Percentiles rank a stretch among this genome's conserved stretches.
Evolutionary conservation across 2,797 vertebrate genomes (phyloP).

Genomic region (Gambusia yucatana): DNA sequence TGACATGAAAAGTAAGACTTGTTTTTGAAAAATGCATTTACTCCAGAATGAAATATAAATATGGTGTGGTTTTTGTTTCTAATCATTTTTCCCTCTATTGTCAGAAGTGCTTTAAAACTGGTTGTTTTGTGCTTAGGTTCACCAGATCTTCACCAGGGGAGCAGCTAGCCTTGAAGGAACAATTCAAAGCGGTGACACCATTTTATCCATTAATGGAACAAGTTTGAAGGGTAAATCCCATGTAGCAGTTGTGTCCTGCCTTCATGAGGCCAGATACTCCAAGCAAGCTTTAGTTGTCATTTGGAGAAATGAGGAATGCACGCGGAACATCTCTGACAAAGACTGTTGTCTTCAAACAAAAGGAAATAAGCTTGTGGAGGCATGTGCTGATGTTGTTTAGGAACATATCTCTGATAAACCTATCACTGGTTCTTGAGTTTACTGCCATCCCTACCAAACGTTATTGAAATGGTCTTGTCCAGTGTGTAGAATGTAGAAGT

Average conservation of each 20-base stretch:
- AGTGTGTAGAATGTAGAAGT: neutral
- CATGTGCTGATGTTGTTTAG: neutral
- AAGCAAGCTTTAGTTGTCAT: constrained; percentile 85
- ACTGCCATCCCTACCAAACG: neutral
- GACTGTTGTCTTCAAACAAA: constrained; percentile 44
- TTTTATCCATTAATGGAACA: constrained; percentile 89
- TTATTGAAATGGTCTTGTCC: neutral
- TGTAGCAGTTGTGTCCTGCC: constrained; percentile 85
- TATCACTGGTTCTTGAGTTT: neutral
- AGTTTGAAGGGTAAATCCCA: constrained; percentile 84
- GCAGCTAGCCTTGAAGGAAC: constrained; percentile 88
- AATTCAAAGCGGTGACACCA: constrained; percentile 85
- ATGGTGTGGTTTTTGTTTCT: neutral
- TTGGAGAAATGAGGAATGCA: constrained; percentile 75
- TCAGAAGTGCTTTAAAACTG: neutral
- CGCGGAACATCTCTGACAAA: constrained; percentile 26
- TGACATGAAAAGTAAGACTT: neutral
- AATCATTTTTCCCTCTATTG: neutral
- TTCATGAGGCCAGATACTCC: constrained; percentile 88
- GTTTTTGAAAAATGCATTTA: neutral
- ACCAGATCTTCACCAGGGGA: constrained; percentile 92
- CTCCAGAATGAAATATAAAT: neutral
- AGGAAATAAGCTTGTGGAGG: constrained; percentile 31
- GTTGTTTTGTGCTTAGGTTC: constrained; percentile 81
- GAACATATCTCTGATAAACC: neutral